Percentiles rank a stretch among this genome's conserved stretches.
phyloP scores from a whole-genome alignment of 2,888 invertebrate species.

The Cynaeus angustus region DNA sequence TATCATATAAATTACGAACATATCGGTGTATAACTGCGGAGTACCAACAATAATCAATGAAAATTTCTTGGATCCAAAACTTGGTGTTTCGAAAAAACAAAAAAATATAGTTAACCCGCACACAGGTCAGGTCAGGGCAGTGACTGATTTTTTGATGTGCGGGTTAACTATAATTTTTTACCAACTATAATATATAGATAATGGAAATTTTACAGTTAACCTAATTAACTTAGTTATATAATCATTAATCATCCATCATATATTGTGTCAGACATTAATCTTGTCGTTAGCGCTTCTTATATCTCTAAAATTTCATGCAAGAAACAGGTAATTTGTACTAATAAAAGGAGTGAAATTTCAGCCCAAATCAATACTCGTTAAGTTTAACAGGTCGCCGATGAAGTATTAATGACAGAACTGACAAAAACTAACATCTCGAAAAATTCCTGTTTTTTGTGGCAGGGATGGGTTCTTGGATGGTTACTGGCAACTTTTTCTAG shows the following conservation, averaged over 20 bases:
- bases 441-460: conserved; percentile 1
- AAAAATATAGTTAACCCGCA: too few species aligned
- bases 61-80: too few species aligned
- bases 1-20: background rate
- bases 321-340: conserved; percentile 9
- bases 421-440: conserved; percentile 6
- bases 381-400: conserved; percentile 2
- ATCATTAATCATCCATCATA: conserved; percentile 11
- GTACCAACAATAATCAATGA: background rate
- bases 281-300: conserved; percentile 21
- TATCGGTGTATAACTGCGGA: background rate
- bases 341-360: conserved; percentile 7
- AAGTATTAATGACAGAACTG: background rate
- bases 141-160: too few species aligned
- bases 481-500: background rate
- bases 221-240: background rate
- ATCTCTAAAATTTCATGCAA: conserved; percentile 16
- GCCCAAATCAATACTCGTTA: conserved; percentile 11
- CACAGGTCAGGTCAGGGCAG: too few species aligned
- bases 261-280: conserved; percentile 12
- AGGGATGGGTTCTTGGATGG: background rate
- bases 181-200: background rate
- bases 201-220: background rate
- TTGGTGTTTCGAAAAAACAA: too few species aligned
- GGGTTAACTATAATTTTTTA: too few species aligned